phyloP scores from a whole-genome alignment of 2,113 vertebrate species.

The Poeciliopsis turrubarensis region DNA sequence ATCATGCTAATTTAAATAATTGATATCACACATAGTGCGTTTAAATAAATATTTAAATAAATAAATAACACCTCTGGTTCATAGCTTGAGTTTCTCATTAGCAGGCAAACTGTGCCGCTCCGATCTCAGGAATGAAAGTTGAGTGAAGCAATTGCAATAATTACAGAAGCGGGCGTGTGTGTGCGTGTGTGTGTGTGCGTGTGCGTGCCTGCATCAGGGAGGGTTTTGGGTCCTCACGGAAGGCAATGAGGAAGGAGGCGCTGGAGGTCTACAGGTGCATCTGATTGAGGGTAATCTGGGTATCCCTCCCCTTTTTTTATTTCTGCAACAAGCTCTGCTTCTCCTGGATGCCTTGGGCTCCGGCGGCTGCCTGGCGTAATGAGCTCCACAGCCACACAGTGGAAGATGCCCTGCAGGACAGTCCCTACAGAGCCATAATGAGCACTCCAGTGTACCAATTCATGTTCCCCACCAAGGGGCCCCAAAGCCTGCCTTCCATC shows the following conservation, averaged over 20 bases:
- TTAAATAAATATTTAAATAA: conserved; percentile 75
- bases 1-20: conserved; percentile 76
- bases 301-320: conserved; percentile 72
- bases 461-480: conserved; percentile 70
- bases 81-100: conserved; percentile 75
- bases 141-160: conserved; percentile 75
- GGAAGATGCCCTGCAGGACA: conserved; percentile 77
- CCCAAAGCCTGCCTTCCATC: conserved; percentile 65
- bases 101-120: conserved; percentile 70
- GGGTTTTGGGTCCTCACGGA: conserved; percentile 43
- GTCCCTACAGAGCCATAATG: conserved; percentile 82
- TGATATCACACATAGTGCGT: conserved; percentile 76
- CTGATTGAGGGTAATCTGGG: conserved; percentile 84
- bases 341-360: conserved; percentile 63
- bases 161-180: conserved; percentile 60
- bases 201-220: conserved; percentile 27
- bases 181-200: not conserved
- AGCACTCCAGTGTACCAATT: conserved; percentile 80
- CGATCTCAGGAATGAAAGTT: conserved; percentile 69
- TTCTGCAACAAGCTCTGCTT: conserved; percentile 58
- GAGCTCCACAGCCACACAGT: conserved; percentile 78
- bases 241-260: conserved; percentile 65
- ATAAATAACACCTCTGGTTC: conserved; percentile 70
- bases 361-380: conserved; percentile 76
- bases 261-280: conserved; percentile 79